Conservation (phyloP, 2,113 vertebrate species). For the Athene cunicularia region DNA sequence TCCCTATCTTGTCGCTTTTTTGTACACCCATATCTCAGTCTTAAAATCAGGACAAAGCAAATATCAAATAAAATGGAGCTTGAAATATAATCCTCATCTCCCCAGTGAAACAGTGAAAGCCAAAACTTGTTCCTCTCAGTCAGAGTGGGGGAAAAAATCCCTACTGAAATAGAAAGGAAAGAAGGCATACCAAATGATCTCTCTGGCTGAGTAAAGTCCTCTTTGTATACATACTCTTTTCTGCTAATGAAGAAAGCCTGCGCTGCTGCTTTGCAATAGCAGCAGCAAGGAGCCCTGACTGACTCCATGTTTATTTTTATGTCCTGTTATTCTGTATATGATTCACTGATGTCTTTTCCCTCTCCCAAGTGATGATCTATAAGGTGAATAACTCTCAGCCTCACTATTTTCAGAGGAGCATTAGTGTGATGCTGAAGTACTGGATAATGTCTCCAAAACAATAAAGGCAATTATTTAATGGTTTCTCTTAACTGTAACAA, state of each 20-base stretch:
- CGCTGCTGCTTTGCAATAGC: not conserved
- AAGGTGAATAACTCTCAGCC: not conserved
- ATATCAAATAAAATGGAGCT: not conserved
- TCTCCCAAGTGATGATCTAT: not conserved
- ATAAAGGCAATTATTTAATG: not conserved
- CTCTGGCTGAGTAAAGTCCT: not conserved
- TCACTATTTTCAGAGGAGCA: not conserved
- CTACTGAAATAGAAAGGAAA: not conserved
- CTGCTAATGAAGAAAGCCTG: not conserved
- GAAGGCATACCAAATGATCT: not conserved
- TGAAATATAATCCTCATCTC: not conserved
- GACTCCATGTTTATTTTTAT: not conserved
- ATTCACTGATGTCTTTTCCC: not conserved
- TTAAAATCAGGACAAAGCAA: not conserved
- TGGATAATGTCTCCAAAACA: not conserved
- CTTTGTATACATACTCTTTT: not conserved
- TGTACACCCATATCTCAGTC: not conserved
- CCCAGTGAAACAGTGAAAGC: not conserved
- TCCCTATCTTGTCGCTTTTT: not conserved
- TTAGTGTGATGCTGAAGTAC: not conserved
- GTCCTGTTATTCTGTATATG: not conserved
- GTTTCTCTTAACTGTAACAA: not conserved
- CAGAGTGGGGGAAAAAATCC: not conserved
- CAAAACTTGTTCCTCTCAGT: not conserved
- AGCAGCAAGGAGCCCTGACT: not conserved